These are phyloP conservation scores for Conchocele bisecta DNA, from an alignment of 2,888 invertebrate genomes.

Conservation along the genomic window DNA sequence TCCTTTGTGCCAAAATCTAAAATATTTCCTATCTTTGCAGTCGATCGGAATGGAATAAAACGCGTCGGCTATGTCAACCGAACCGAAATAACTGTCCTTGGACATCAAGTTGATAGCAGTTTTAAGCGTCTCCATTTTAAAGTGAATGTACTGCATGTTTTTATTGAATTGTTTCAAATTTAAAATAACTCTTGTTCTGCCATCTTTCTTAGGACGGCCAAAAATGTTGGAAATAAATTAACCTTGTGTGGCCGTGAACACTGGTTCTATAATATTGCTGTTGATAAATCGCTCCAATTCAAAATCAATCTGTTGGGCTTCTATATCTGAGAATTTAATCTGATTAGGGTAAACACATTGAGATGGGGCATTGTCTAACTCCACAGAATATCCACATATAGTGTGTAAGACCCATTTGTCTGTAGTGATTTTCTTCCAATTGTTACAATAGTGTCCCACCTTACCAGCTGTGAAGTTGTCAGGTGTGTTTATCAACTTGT, in stretches of 20 bases:
- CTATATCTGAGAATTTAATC: conserved; percentile 4
- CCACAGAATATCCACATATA: conserved; percentile 5
- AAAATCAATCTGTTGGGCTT: background rate
- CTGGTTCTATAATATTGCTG: conserved; percentile 12
- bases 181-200: conserved; percentile 38
- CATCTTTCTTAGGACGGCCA: conserved; percentile 33
- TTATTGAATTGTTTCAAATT: conserved; percentile 51
- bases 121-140: conserved; percentile 59
- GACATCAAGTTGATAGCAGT: conserved; percentile 3
- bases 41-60: conserved; percentile 44
- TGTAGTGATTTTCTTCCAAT: conserved; percentile 1
- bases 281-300: conserved; percentile 20
- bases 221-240: conserved; percentile 45
- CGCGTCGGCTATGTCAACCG: conserved; percentile 49
- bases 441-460: background rate
- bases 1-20: conserved; percentile 33
- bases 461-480: conserved; percentile 10
- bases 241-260: background rate
- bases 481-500: background rate
- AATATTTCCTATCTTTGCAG: conserved; percentile 27
- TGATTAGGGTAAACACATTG: conserved; percentile 9
- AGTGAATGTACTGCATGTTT: conserved; percentile 39
- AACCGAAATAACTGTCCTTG: conserved; percentile 48
- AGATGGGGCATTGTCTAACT: background rate
- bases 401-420: conserved; percentile 13